Evolutionary conservation across 2,888 invertebrate genomes (phyloP).

Genomic region (Rhamphomyia laevipes): DNA sequence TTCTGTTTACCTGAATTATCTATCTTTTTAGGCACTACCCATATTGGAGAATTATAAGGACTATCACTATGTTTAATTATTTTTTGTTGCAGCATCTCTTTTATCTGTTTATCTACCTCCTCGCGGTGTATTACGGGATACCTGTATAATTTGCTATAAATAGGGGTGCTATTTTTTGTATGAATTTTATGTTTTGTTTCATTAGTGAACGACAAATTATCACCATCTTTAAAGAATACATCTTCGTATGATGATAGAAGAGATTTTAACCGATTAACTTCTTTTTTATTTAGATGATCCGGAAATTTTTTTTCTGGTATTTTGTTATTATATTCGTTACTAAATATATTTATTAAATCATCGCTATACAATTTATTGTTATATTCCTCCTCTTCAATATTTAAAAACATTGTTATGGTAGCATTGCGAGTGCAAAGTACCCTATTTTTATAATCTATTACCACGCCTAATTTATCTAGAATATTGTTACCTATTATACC

Average conservation of each 20-base stretch:
- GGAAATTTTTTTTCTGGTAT: neutral
- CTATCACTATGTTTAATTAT: no score
- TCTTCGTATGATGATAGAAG: constrained; percentile 5
- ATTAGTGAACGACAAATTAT: neutral
- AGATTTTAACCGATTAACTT: neutral
- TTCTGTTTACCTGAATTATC: no score
- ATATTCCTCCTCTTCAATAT: neutral
- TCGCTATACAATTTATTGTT: no score
- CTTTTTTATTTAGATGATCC: constrained; percentile 1
- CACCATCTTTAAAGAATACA: constrained; percentile 11
- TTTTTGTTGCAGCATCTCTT: neutral
- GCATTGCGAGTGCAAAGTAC: neutral
- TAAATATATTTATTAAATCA: neutral
- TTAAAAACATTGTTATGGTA: neutral
- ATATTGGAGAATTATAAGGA: no score
- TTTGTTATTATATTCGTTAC: neutral
- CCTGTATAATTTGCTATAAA: neutral
- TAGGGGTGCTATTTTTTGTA: neutral
- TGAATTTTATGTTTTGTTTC: neutral
- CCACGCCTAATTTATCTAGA: neutral
- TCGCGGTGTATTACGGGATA: neutral
- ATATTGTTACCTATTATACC: constrained; percentile 8
- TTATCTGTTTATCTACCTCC: neutral
- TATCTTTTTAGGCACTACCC: no score
- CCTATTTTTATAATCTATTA: neutral